Percentiles rank a stretch among this genome's conserved stretches.
Evolutionary conservation across 2,888 invertebrate genomes (phyloP).

Genomic region (Melanophora roralis): DNA sequence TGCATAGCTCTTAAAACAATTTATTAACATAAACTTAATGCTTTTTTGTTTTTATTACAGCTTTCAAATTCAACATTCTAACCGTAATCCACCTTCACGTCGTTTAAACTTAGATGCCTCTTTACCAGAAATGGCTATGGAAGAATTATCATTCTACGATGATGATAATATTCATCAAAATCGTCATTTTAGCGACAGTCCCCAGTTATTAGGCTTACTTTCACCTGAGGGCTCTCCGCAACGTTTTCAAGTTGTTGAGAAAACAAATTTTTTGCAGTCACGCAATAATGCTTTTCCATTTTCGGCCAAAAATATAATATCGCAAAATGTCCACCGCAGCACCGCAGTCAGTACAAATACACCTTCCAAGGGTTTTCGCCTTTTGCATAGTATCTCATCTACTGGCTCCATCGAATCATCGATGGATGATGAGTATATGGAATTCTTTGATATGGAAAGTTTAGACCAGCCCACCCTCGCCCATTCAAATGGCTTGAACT

Average conservation of each 20-base stretch:
- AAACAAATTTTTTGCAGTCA: conserved; percentile 44
- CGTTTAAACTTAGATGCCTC: conserved; percentile 64
- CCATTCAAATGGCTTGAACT: conserved; percentile 68
- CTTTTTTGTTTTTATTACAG: conserved; percentile 49
- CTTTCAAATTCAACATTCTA: conserved; percentile 56
- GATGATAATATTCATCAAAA: conserved; percentile 66
- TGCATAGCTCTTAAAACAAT: conserved; percentile 12
- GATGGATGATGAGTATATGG: conserved; percentile 82
- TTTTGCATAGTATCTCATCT: conserved; percentile 78
- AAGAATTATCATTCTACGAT: conserved; percentile 75
- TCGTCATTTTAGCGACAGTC: conserved; percentile 65
- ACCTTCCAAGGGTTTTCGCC: conserved; percentile 73
- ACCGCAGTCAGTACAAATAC: conserved; percentile 62
- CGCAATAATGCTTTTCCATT: conserved; percentile 32
- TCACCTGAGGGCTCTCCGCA: conserved; percentile 76
- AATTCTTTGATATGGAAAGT: conserved; percentile 81
- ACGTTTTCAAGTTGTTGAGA: conserved; percentile 72
- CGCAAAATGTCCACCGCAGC: conserved; percentile 51
- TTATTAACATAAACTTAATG: conserved; percentile 13
- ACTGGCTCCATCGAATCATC: conserved; percentile 79
- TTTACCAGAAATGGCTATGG: conserved; percentile 68
- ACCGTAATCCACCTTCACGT: conserved; percentile 52
- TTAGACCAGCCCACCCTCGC: conserved; percentile 74
- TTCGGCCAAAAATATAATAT: conserved; percentile 74
- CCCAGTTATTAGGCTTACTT: conserved; percentile 70